phyloP scores from a whole-genome alignment of 2,888 invertebrate species.

The Melikaiella ostensackeni region DNA sequence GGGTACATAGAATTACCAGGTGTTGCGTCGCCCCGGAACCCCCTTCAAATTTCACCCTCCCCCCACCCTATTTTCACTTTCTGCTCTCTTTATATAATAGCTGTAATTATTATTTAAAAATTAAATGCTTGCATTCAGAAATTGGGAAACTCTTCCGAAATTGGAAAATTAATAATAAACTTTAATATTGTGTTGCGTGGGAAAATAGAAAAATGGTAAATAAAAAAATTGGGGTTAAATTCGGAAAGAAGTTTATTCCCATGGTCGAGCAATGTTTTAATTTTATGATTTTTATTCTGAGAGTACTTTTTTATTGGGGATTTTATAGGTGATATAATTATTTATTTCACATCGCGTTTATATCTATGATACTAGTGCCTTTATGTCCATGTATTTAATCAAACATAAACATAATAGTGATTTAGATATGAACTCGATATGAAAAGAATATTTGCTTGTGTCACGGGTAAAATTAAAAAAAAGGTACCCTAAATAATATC shows the following conservation, averaged over 20 bases:
- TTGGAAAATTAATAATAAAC: not conserved
- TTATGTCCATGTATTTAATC: too few relatives aligned
- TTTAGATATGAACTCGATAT: too few relatives aligned
- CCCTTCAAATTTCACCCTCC: constrained; percentile 47
- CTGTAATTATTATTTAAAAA: constrained; percentile 17
- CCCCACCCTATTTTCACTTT: constrained; percentile 41
- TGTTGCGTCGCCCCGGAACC: constrained; percentile 57
- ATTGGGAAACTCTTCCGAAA: not conserved
- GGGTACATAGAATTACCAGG: constrained; percentile 68
- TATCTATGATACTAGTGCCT: too few relatives aligned
- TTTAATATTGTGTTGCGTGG: not conserved
- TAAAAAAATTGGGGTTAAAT: not conserved
- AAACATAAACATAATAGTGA: too few relatives aligned
- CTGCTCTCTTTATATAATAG: constrained; percentile 24
- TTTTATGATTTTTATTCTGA: too few relatives aligned
- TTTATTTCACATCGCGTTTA: too few relatives aligned
- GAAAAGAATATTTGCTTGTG: too few relatives aligned
- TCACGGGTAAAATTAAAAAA: too few relatives aligned
- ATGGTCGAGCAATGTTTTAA: too few relatives aligned
- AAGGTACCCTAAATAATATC: too few relatives aligned
- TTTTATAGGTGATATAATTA: too few relatives aligned
- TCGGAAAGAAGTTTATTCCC: not conserved
- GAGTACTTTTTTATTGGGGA: too few relatives aligned
- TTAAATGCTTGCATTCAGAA: constrained; percentile 17
- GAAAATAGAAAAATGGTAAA: not conserved